Base-by-base conservation (phyloP, 2,888 invertebrate species). In the Gymnocheta viridis region DNA sequence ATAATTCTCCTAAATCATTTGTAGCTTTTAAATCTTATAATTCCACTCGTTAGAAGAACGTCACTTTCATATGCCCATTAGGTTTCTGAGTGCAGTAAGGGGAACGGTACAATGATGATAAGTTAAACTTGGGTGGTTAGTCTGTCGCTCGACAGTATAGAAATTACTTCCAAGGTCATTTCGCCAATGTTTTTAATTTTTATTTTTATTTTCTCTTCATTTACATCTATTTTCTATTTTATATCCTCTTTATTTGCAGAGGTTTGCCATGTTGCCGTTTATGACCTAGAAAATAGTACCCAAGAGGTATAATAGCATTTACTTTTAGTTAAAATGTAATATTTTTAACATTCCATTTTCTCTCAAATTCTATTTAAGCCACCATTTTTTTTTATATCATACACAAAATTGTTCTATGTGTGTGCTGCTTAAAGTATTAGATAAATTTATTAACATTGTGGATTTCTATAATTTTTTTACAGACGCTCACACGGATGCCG, bases 401-500 rank as follows among this genome's bases (percentile, higher is more conserved):
- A 41, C n/a, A 17, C 0, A 12, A 6, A 10, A 58, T 44, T 19
- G 47, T 74, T 54, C 22, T 12, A 51, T 49, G 29, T 69, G n/a
- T 74, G 17, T 64, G 44, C 41, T 74, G 19, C 38, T 67, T 62
- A 69, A 41, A 56, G 49, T 54, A 51, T 44, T 35, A 70, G 78
- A 82, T 82, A 32, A 76, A 82, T 78, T 70, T 78, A 69, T 84
- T 76, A 77, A 54, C 72, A 73, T 19, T 62, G 62, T 58, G 32
- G 9, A 38, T 47, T 72, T 58, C 41, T 56, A 44, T 72, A 0
- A 19, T 4, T 19, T 27, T 27, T 85, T 89, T 88, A 2, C 88
- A 92, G 92, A 89, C 88, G 92, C 91, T 89, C 92, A 92, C 89
- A 91, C 92, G 84, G 94, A 94, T 86, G 93, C 95, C 86, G 93